Percentiles rank a stretch among this genome's conserved stretches.
Conservation (phyloP, 2,888 invertebrate species). For the Nomada hirtipes region DNA sequence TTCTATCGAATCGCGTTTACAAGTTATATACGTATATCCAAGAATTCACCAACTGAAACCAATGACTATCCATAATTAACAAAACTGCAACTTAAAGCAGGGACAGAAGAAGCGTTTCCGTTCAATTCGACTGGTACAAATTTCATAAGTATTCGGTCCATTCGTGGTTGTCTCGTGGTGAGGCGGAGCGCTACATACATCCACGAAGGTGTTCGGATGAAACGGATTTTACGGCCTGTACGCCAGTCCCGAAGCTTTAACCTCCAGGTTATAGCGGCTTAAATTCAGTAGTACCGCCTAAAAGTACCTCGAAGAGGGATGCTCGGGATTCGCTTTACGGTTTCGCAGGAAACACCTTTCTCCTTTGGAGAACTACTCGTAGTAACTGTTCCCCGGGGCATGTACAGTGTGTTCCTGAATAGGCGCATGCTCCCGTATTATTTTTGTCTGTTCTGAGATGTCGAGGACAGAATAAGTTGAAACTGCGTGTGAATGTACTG, state of each 20-base stretch:
- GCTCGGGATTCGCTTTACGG: slow-evolving; percentile 70
- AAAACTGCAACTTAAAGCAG: not conserved
- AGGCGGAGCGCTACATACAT: slow-evolving; percentile 21
- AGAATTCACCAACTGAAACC: not conserved
- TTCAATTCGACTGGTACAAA: slow-evolving; percentile 32
- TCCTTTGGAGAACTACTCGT: slow-evolving; percentile 47
- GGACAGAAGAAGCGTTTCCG: not conserved
- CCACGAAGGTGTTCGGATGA: slow-evolving; percentile 55
- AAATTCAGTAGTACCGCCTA: slow-evolving; percentile 66
- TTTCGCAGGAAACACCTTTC: slow-evolving; percentile 64
- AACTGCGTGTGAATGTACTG: not conserved
- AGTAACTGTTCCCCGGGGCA: slow-evolving; percentile 62
- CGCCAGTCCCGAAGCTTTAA: slow-evolving; percentile 54
- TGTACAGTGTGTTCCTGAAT: slow-evolving; percentile 55
- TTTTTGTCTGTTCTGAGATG: slow-evolving; percentile 38
- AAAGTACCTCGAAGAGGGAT: slow-evolving; percentile 66
- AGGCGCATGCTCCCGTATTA: slow-evolving; percentile 45
- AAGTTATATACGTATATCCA: too few species aligned
- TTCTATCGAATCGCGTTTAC: too few species aligned
- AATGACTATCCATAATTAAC: not conserved
- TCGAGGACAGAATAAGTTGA: slow-evolving; percentile 3
- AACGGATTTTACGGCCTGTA: slow-evolving; percentile 67
- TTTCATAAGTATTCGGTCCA: slow-evolving; percentile 40
- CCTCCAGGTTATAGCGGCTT: slow-evolving; percentile 67
- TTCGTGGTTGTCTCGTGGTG: slow-evolving; percentile 18